Base-by-base conservation (phyloP, 1,140 invertebrate genomes). In the Sycophaga agraensis region DNA sequence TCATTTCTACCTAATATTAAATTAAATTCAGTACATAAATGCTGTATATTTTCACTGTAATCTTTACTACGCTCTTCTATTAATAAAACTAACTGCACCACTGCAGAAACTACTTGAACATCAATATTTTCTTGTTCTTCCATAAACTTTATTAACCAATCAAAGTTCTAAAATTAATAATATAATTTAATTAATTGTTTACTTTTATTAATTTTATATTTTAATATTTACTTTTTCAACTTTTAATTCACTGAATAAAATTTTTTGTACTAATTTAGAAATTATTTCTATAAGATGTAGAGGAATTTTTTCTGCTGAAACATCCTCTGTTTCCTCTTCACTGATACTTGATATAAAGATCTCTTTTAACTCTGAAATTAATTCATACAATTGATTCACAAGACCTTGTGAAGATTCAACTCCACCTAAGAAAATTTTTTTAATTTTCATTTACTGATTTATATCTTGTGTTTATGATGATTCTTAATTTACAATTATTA, bases 231-330 rank as follows among this genome's bases (percentile, higher is more conserved):
- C 75, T 43, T 68, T 48, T 21, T 66, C 56, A 31, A 50, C 53
- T 43, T 74, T 61, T 7, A 63, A 62, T 64, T 73, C 68, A 21
- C 72, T 62, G 28, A 71, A 75, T 19, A 75, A 75, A 34, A 83
- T 72, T 65, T 81, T 76, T 59, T 71, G 53, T 5, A 74, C 60
- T 0, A 84, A 62, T 45, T 74, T 65, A 9, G 70, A 69, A 37
- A 83, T 64, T 16, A 68, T 81, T 42, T 78, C 78, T 42, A 83
- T 67, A 9, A 83, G 54, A n/a, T 78, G 63, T 6, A 72, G 2
- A 1, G 76, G 70, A 53, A 82, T 66, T 69, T 78, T 82, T 57
- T 79, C 79, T 1, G 59, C 37, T 58, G 68, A 68, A 11, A 65
- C 43, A 9, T 73, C 68, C 4, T 72, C 68, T 2, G 69, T 68